These are phyloP conservation scores for Graptemys geographica DNA, from an alignment of 2,797 vertebrate genomes.

Conservation along the genomic window DNA sequence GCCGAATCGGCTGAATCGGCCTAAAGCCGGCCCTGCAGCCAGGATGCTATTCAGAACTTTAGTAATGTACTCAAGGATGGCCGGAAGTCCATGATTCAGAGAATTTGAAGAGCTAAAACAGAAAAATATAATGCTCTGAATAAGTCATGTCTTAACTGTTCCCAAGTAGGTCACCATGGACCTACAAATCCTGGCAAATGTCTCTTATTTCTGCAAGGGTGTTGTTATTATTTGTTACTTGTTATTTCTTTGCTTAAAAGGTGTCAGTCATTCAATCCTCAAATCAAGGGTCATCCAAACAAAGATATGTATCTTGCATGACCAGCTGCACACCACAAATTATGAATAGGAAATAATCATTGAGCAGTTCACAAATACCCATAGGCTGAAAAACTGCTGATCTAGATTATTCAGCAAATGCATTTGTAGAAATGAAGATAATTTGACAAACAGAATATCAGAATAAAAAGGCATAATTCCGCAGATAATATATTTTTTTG, in stretches of 20 bases:
- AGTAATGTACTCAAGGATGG: neutral
- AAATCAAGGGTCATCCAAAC: neutral
- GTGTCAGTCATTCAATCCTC: neutral
- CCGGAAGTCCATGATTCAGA: neutral
- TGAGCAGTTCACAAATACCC: neutral
- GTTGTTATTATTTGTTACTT: neutral
- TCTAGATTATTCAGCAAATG: constrained; percentile 21
- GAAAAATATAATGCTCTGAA: no score
- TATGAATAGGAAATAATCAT: neutral
- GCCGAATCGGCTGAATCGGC: no score
- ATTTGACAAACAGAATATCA: constrained; percentile 53
- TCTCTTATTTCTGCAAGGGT: neutral
- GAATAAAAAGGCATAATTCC: constrained; percentile 62
- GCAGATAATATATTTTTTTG: constrained; percentile 63
- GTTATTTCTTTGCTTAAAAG: neutral
- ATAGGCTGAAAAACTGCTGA: neutral
- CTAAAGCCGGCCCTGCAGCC: no score
- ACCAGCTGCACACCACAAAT: constrained; percentile 18
- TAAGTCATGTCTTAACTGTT: neutral
- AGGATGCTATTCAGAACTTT: neutral
- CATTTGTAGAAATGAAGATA: constrained; percentile 28
- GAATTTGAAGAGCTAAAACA: no score
- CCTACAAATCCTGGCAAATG: neutral
- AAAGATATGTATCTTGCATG: neutral
- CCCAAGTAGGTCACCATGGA: neutral